Conservation (phyloP, 1,140 invertebrate genomes). For the Metaphire vulgaris region DNA sequence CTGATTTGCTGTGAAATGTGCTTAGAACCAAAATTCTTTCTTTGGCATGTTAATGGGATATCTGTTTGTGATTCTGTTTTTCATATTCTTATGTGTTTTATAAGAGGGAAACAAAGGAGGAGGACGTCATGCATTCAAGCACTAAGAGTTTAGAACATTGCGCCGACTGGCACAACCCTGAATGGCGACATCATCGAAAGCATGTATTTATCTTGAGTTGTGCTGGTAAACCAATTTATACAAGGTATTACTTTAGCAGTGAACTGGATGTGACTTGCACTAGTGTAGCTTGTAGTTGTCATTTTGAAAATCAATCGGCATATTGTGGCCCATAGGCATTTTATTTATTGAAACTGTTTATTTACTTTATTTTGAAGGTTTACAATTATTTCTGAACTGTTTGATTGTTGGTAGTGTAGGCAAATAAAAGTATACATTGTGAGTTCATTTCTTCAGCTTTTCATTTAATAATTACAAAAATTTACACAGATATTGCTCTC, state of each 20-base stretch:
- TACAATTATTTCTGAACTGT: neutral
- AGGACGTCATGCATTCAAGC: neutral
- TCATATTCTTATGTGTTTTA: neutral
- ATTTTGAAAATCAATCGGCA: neutral
- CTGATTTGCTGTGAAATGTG: neutral
- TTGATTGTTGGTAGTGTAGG: neutral
- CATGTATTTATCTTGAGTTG: slow-evolving; percentile 91
- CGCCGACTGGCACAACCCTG: slow-evolving; percentile 52
- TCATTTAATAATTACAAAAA: no score
- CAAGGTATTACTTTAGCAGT: slow-evolving; percentile 60
- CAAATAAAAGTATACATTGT: neutral
- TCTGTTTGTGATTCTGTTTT: neutral
- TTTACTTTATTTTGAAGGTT: slow-evolving; percentile 5
- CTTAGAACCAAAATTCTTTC: no score
- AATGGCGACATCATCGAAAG: slow-evolving; percentile 74
- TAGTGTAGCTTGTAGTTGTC: neutral
- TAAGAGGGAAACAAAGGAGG: neutral
- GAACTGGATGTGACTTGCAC: slow-evolving; percentile 4
- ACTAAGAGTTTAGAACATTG: neutral
- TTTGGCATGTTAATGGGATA: neutral
- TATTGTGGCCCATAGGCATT: neutral
- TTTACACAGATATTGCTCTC: no score
- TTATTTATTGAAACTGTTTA: no score
- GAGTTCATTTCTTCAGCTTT: no score
- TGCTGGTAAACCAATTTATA: slow-evolving; percentile 92